A percentile compares a stretch with the other conserved stretches of the same genome.
Evolutionary conservation across 2,797 vertebrate species (phyloP).

Genomic region (Carduelis carduelis): DNA sequence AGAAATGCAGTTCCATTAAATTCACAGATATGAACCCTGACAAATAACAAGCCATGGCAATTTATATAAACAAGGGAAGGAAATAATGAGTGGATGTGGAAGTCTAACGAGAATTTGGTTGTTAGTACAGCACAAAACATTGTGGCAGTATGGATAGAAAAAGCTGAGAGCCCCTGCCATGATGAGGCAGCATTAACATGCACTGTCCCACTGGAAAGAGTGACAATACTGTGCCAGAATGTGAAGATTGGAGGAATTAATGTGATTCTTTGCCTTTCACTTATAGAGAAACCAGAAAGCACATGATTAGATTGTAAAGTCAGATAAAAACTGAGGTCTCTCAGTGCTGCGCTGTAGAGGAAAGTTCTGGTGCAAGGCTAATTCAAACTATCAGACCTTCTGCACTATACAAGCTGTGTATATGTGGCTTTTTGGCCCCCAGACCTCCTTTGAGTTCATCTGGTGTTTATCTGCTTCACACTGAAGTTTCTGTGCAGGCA

Average conservation of each 20-base stretch:
- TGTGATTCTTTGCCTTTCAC: neutral
- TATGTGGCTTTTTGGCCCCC: neutral
- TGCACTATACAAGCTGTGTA: accelerated
- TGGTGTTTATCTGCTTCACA: neutral
- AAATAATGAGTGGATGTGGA: constrained; percentile 32
- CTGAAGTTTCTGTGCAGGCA: neutral
- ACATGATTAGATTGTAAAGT: neutral
- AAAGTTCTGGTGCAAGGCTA: neutral
- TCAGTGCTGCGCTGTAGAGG: neutral
- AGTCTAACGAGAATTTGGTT: neutral
- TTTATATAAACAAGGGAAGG: constrained; percentile 60
- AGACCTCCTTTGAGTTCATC: neutral
- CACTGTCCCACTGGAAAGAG: neutral
- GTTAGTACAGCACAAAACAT: neutral
- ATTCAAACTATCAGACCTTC: neutral
- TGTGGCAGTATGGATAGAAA: neutral
- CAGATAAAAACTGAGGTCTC: neutral
- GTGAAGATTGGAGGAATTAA: neutral
- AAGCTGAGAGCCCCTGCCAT: neutral
- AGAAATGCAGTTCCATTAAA: constrained; percentile 63
- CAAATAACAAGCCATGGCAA: constrained; percentile 60
- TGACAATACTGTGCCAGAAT: too few species aligned
- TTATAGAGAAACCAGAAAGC: neutral
- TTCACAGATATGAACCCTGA: constrained; percentile 59
- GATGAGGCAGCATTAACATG: neutral